Conservation (phyloP, 2,797 vertebrate species). For the Craterocephalus amniculus region DNA sequence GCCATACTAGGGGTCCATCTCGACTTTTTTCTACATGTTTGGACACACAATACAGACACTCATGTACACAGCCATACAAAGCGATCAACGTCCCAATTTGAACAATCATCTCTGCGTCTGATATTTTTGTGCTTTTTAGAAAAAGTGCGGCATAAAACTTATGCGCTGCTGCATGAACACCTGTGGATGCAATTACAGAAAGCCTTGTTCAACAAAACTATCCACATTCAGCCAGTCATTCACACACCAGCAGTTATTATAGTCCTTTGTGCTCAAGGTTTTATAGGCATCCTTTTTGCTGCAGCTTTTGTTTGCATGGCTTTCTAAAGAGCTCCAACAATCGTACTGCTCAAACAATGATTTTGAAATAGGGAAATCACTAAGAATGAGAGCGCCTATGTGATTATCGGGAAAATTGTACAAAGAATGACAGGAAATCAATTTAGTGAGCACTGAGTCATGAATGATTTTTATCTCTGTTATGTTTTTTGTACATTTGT, state of each 20-base stretch:
- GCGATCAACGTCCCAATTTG: background rate
- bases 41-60: conserved; percentile 10
- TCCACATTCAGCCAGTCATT: conserved; percentile 35
- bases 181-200: conserved; percentile 47
- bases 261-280: conserved; percentile 8
- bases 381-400: conserved; percentile 37
- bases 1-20: conserved; percentile 50
- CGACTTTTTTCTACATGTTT: conserved; percentile 32
- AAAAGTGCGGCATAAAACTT: conserved; percentile 6
- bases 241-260: conserved; percentile 25
- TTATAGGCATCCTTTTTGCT: conserved; percentile 13
- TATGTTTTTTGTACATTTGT: no score
- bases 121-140: conserved; percentile 25
- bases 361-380: conserved; percentile 13
- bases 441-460: conserved; percentile 38
- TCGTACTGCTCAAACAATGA: conserved; percentile 14
- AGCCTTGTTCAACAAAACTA: conserved; percentile 14
- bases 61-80: conserved; percentile 8
- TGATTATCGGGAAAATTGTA: conserved; percentile 34
- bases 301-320: conserved; percentile 13
- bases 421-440: conserved; percentile 51
- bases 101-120: conserved; percentile 16
- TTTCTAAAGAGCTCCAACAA: conserved; percentile 3
- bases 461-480: no score
- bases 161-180: conserved; percentile 35